Conservation (phyloP, 37 sponge, comb jelly and placozoan species). For the Beroe ovata region DNA sequence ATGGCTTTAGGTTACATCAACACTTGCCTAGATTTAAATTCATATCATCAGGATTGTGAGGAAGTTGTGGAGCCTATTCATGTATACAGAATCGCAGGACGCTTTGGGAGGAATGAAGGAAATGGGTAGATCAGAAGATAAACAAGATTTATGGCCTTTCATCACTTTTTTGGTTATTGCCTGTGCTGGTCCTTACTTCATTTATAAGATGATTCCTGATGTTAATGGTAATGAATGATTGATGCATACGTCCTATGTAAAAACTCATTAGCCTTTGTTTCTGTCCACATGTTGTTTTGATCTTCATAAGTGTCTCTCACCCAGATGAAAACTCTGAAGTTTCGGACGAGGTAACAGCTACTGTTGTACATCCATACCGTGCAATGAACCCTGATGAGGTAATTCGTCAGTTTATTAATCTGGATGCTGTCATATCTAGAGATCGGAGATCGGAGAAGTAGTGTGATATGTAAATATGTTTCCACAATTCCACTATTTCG, state of each 20-base stretch:
- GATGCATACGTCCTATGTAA: not conserved
- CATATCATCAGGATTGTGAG: too few species aligned
- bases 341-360: conserved; percentile 32
- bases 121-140: not conserved
- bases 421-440: not conserved
- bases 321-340: too few species aligned
- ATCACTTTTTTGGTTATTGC: conserved; percentile 68
- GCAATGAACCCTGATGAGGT: conserved; percentile 64
- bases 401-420: not conserved
- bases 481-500: too few species aligned
- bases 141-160: conserved; percentile 70
- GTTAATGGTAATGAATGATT: not conserved
- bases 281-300: not conserved
- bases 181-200: conserved; percentile 70
- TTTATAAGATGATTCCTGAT: conserved; percentile 68
- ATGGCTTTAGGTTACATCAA: too few species aligned
- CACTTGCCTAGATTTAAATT: too few species aligned
- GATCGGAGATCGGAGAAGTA: too few species aligned
- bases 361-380: conserved; percentile 18
- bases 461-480: too few species aligned
- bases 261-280: not conserved
- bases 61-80: too few species aligned
- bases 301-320: not conserved
- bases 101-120: too few species aligned
- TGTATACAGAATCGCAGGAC: too few species aligned